Evolutionary conservation across 2,888 invertebrate genomes (phyloP).

Genomic region (Tetragonula carbonaria): DNA sequence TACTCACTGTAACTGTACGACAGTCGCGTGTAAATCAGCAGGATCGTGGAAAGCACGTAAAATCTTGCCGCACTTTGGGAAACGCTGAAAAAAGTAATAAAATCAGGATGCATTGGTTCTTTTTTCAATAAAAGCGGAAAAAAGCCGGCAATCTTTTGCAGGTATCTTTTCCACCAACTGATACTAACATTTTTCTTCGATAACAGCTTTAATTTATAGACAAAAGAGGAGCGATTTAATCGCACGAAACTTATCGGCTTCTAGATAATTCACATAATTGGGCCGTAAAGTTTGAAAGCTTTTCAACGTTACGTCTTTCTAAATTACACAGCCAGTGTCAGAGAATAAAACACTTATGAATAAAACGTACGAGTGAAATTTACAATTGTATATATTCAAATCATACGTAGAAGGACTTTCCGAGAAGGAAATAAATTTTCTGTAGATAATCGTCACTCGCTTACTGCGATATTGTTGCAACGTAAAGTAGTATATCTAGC

Average conservation of each 20-base stretch:
- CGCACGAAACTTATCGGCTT: neutral
- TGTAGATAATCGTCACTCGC: too few relatives aligned
- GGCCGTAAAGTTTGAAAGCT: neutral
- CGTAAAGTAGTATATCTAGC: too few relatives aligned
- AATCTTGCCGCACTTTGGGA: neutral
- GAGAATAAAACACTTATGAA: too few relatives aligned
- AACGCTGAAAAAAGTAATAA: too few relatives aligned
- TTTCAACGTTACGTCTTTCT: neutral
- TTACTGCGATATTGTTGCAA: too few relatives aligned
- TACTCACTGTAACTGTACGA: constrained; percentile 3
- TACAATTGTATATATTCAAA: too few relatives aligned
- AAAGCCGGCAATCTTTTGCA: neutral
- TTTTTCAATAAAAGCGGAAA: neutral
- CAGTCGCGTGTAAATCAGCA: neutral
- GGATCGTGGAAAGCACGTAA: neutral
- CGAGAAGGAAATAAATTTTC: too few relatives aligned
- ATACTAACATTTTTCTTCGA: neutral
- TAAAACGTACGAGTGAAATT: too few relatives aligned
- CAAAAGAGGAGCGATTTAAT: constrained; percentile 22
- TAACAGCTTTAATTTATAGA: constrained; percentile 29
- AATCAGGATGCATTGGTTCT: neutral
- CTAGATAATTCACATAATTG: constrained; percentile 27
- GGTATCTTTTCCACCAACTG: neutral
- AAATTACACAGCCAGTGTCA: too few relatives aligned
- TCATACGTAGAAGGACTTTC: too few relatives aligned